phyloP scores from a whole-genome alignment of 2,797 vertebrate species.

The Ctenopoma multispine region DNA sequence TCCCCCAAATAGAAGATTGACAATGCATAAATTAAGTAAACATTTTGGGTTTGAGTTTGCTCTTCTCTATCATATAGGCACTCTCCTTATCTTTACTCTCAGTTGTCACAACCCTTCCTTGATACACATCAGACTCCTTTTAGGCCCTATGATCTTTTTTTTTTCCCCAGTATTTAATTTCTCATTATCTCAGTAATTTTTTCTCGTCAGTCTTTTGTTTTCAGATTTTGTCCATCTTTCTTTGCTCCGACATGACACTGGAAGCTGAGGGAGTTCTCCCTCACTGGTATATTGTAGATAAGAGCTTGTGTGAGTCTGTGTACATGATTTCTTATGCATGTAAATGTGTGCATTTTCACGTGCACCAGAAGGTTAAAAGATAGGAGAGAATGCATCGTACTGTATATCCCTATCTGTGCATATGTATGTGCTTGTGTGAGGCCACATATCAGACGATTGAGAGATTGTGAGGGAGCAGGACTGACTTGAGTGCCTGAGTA shows the following conservation, averaged over 20 bases:
- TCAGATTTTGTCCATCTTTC: slow-evolving; percentile 35
- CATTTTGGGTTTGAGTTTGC: neutral
- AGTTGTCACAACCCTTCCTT: slow-evolving; percentile 8
- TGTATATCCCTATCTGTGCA: slow-evolving; percentile 47
- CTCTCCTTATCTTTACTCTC: slow-evolving; percentile 34
- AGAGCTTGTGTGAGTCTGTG: slow-evolving; percentile 39
- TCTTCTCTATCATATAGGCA: slow-evolving; percentile 1
- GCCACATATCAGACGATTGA: slow-evolving; percentile 50
- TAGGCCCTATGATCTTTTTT: slow-evolving; percentile 37
- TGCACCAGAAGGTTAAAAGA: slow-evolving; percentile 63
- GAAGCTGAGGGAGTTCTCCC: slow-evolving; percentile 56
- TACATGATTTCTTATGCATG: slow-evolving; percentile 61
- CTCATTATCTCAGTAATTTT: too few species aligned
- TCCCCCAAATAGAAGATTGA: neutral
- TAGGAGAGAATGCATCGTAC: slow-evolving; percentile 46
- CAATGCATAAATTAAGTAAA: neutral
- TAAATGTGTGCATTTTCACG: slow-evolving; percentile 66
- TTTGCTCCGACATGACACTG: slow-evolving; percentile 51
- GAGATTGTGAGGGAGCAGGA: slow-evolving; percentile 39
- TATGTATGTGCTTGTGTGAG: slow-evolving; percentile 34
- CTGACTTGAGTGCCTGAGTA: slow-evolving; percentile 50
- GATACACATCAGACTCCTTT: slow-evolving; percentile 29
- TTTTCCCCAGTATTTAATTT: slow-evolving; percentile 9
- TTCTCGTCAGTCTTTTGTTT: too few species aligned
- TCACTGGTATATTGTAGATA: slow-evolving; percentile 62